Conservation (phyloP, 2,888 invertebrate genomes). For the Drosophila picticornis region DNA sequence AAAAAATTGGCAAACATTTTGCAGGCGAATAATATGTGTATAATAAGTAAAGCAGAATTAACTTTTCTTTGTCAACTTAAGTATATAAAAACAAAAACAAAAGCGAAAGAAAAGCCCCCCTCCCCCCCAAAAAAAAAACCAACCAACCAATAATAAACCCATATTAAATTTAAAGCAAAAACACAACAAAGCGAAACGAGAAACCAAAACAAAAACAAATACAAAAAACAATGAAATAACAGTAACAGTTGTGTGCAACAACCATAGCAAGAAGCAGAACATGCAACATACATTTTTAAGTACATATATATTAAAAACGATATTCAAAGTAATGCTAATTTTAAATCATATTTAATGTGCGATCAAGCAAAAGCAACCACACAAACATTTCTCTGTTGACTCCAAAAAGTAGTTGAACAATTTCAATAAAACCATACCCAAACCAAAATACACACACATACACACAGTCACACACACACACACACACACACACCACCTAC, state of each 20-base stretch:
- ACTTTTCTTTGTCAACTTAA: constrained; percentile 62
- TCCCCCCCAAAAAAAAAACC: constrained; percentile 6
- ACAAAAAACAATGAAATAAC: constrained; percentile 28
- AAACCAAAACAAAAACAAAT: constrained; percentile 27
- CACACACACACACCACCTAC: constrained; percentile 53
- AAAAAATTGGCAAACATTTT: constrained; percentile 49
- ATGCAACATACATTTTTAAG: constrained; percentile 69
- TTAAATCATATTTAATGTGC: constrained; percentile 62
- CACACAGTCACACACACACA: constrained; percentile 20
- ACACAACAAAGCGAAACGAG: constrained; percentile 25
- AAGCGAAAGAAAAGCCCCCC: not conserved
- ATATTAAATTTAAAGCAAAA: constrained; percentile 55
- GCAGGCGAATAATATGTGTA: constrained; percentile 29
- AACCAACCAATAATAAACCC: constrained; percentile 45
- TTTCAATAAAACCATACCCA: constrained; percentile 46
- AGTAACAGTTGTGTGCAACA: constrained; percentile 64
- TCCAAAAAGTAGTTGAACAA: constrained; percentile 55
- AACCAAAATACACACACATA: constrained; percentile 25
- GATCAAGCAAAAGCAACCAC: constrained; percentile 31
- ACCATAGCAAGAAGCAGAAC: constrained; percentile 61
- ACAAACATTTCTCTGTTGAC: constrained; percentile 54
- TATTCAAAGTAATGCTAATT: constrained; percentile 71
- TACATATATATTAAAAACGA: constrained; percentile 65
- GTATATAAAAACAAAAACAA: constrained; percentile 13
- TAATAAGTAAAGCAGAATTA: constrained; percentile 46